Evolutionary conservation across 2,888 invertebrate genomes (phyloP).

Genomic region (Agrotis ipsilon): DNA sequence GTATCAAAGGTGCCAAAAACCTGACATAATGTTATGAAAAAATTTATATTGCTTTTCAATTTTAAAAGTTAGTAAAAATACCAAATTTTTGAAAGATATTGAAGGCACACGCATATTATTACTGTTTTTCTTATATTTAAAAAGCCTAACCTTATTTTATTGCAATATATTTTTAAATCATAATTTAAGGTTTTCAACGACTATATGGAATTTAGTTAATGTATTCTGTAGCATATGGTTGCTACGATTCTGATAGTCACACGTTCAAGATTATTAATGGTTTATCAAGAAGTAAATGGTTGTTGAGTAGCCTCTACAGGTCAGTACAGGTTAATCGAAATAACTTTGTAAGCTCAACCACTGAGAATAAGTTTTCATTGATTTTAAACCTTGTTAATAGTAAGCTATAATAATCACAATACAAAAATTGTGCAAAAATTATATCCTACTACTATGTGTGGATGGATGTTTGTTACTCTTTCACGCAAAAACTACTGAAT

Average conservation of each 20-base stretch:
- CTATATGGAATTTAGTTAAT: not conserved
- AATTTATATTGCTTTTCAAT: conserved; percentile 6
- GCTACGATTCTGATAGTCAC: not conserved
- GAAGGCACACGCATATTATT: conserved; percentile 26
- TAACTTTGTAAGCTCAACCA: not conserved
- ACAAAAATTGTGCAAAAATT: too few species aligned
- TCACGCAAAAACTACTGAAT: too few species aligned
- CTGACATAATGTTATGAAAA: conserved; percentile 3
- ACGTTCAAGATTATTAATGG: not conserved
- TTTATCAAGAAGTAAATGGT: not conserved
- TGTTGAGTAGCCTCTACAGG: not conserved
- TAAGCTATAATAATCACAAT: too few species aligned
- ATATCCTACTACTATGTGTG: too few species aligned
- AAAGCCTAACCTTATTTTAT: conserved; percentile 15
- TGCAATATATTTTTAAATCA: conserved; percentile 10
- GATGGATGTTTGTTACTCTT: too few species aligned
- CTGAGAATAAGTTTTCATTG: too few species aligned
- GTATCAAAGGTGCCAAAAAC: conserved; percentile 8
- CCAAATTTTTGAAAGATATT: conserved; percentile 24
- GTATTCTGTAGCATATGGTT: conserved; percentile 13
- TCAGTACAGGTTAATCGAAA: not conserved
- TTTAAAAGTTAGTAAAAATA: conserved; percentile 3
- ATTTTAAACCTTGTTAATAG: too few species aligned
- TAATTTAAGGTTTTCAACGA: conserved; percentile 10
- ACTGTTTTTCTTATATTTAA: not conserved